Evolutionary conservation across 2,113 vertebrate species (phyloP).

Genomic region (Upupa epops): DNA sequence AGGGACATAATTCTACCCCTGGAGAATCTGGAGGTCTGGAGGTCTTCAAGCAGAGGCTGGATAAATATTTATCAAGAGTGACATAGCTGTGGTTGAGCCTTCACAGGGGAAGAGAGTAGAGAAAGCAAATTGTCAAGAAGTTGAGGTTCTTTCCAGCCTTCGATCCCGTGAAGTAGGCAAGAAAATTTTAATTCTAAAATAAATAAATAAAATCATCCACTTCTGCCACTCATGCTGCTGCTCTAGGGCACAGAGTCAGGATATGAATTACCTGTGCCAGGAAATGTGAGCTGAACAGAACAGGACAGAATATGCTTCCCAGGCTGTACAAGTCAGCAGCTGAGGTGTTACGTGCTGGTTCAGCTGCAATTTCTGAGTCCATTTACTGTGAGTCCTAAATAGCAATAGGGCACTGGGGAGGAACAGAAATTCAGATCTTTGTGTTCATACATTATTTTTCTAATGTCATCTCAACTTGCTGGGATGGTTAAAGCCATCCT

Average conservation of each 20-base stretch:
- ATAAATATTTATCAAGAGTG: slow-evolving; percentile 35
- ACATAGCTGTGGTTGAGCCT: not conserved
- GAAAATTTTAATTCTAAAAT: not conserved
- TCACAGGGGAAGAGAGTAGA: not conserved
- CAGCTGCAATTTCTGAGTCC: not conserved
- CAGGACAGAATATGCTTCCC: not conserved
- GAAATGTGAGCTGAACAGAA: not conserved
- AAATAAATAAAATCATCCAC: not conserved
- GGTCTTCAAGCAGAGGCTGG: not conserved
- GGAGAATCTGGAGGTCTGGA: no score
- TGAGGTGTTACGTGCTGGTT: not conserved
- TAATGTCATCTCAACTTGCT: not conserved
- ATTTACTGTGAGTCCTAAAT: not conserved
- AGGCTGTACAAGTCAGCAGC: not conserved
- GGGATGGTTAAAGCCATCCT: not conserved
- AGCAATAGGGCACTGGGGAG: not conserved
- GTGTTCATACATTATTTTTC: not conserved
- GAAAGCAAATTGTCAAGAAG: not conserved
- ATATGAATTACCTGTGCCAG: not conserved
- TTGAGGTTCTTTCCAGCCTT: not conserved
- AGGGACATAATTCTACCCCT: no score
- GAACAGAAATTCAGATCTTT: not conserved
- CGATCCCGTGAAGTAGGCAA: not conserved
- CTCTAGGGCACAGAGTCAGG: not conserved
- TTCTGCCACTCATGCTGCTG: not conserved